Percentiles rank a stretch among this genome's conserved stretches.
These are phyloP conservation scores for Sternarchorhynchus goeldii DNA, from an alignment of 2,797 vertebrate species.

Conservation along the genomic window DNA sequence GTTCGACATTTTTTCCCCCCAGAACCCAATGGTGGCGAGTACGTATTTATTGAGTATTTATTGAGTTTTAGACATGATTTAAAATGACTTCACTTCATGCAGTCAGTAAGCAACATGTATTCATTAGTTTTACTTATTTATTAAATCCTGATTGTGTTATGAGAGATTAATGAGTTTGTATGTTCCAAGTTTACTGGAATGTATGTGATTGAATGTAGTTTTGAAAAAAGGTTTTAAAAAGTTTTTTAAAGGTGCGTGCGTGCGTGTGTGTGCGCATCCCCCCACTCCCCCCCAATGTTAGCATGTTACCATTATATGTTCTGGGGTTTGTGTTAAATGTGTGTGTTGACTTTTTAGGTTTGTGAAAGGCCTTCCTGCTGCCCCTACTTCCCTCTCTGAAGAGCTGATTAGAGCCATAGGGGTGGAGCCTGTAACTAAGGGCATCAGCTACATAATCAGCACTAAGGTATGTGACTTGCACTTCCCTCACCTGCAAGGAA, in stretches of 20 bases:
- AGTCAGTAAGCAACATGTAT: neutral
- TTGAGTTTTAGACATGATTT: neutral
- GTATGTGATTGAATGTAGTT: too few species aligned
- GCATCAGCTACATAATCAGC: conserved; percentile 84
- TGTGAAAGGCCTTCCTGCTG: conserved; percentile 80
- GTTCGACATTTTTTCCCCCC: conserved; percentile 86
- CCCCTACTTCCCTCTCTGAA: conserved; percentile 61
- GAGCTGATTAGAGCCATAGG: conserved; percentile 75
- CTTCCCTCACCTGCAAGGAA: neutral
- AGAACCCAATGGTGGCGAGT: conserved; percentile 81
- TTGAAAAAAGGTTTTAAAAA: too few species aligned
- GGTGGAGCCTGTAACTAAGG: conserved; percentile 73
- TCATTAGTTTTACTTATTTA: neutral
- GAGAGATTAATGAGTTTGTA: too few species aligned
- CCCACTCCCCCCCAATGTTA: too few species aligned
- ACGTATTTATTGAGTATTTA: conserved; percentile 61
- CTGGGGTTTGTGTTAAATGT: conserved; percentile 9
- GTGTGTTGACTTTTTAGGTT: conserved; percentile 75
- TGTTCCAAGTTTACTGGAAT: too few species aligned
- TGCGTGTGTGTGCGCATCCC: too few species aligned
- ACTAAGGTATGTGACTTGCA: conserved; percentile 78
- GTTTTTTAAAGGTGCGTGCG: too few species aligned
- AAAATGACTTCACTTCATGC: neutral
- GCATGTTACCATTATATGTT: neutral
- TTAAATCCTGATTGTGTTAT: too few species aligned